Base-by-base conservation (phyloP, 2,797 vertebrate species). In the Todus mexicanus region DNA sequence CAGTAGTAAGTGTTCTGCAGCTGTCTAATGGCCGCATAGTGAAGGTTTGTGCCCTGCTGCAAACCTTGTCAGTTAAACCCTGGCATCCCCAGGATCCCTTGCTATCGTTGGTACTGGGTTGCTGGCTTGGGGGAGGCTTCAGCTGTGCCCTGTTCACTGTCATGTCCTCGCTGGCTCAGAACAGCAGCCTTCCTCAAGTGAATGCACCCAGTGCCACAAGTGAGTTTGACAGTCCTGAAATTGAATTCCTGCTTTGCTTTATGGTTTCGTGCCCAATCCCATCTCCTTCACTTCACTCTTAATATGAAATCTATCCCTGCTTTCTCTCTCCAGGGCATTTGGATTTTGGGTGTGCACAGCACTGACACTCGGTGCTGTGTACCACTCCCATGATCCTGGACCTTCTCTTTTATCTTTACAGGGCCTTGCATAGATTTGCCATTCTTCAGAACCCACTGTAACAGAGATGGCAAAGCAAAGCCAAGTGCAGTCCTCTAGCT, bases 161-260 rank as follows among this genome's bases (percentile, higher is more conserved):
- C 50, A 29, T 0, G 0, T 71, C 45, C 29, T 82, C 3, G 0
- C 31, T 90, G 48, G 65, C 22, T 94, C 84, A n/a, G 50, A 65
- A 50, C 35, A 65, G 17, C 37, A 50, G 68, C 71, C 53, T 80
- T 91, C 63, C 57, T 87, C n/a, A 68, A 74, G 74, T 89, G 88
- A 81, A 29, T 0, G 4, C n/a, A 7, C 33, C 16, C 78, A 43
- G 51, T 76, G 45, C 69, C 84, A 83, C 83, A 74, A 93, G 64
- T 71, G 68, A 76, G 57, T 85, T 77, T 95, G 90, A 94, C 88
- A 94, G 61, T 89, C 69, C 78, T 85, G 72, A 92, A 94, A 94
- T 71, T 94, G 90, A 94, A 94, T 85, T 95, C 64, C 65, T 90
- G 78, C 75, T 90, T 91, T 92, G 65, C 78, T 96, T 85, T 92